Conservation (phyloP, 2,113 vertebrate species). For the Syngnathus typhle region DNA sequence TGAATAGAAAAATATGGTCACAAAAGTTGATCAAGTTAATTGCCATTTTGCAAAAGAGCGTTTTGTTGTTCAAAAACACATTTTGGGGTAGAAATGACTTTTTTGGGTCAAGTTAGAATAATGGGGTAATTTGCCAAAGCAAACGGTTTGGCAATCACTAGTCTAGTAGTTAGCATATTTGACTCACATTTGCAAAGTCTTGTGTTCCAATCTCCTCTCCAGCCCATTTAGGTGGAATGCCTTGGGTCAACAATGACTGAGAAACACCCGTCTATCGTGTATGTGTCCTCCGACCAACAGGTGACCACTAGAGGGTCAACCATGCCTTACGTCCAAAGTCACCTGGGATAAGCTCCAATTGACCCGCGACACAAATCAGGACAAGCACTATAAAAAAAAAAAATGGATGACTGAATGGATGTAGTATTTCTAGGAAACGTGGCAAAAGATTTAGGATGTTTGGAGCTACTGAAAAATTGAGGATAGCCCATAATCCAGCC, state of each 20-base stretch:
- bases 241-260: background rate
- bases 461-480: no score
- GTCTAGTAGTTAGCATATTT: background rate
- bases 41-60: no score
- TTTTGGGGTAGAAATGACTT: background rate
- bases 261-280: no score
- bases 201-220: background rate
- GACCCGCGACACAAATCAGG: background rate
- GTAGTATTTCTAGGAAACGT: background rate
- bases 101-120: background rate
- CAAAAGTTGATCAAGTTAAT: no score
- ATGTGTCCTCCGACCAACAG: background rate
- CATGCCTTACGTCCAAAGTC: background rate
- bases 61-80: background rate
- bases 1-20: no score
- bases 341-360: background rate
- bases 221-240: background rate
- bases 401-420: background rate
- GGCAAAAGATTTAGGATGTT: background rate
- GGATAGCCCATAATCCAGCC: background rate
- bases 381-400: background rate
- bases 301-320: background rate
- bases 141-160: background rate
- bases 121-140: background rate
- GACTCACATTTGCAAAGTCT: background rate